A percentile compares a stretch with the other conserved stretches of the same genome.
Conservation (phyloP, 2,113 vertebrate genomes). For the Syrmaticus mikado region DNA sequence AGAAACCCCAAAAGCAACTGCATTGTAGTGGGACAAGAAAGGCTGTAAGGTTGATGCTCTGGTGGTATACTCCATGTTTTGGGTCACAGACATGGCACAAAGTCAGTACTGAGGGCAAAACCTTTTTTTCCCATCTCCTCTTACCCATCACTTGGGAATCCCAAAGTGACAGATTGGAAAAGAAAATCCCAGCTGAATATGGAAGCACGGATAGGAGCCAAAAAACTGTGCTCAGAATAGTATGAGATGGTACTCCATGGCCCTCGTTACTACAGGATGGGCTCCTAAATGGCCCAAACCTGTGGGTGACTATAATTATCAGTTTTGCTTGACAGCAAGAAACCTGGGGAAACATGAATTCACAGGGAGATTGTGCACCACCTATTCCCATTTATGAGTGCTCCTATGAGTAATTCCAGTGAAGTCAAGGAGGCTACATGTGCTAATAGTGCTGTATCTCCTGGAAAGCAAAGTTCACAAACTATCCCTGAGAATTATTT, state of each 20-base stretch:
- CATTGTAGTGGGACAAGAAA: not conserved
- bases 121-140: not conserved
- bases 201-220: not conserved
- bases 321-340: not conserved
- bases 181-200: not conserved
- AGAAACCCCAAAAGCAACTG: not conserved
- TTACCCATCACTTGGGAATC: not conserved
- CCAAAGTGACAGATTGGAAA: not conserved
- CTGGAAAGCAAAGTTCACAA: not conserved
- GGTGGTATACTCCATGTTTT: not conserved
- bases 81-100: not conserved
- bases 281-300: not conserved
- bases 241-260: not conserved
- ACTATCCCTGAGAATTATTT: not conserved
- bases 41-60: not conserved
- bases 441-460: not conserved
- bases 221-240: not conserved
- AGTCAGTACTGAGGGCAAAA: not conserved
- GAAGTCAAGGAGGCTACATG: not conserved
- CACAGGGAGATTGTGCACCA: not conserved
- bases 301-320: not conserved
- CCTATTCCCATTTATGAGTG: not conserved
- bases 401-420: not conserved
- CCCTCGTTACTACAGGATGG: not conserved
- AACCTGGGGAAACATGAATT: not conserved